Evolutionary conservation across 2,797 vertebrate genomes (phyloP).

Genomic region (Linurgus olivaceus): DNA sequence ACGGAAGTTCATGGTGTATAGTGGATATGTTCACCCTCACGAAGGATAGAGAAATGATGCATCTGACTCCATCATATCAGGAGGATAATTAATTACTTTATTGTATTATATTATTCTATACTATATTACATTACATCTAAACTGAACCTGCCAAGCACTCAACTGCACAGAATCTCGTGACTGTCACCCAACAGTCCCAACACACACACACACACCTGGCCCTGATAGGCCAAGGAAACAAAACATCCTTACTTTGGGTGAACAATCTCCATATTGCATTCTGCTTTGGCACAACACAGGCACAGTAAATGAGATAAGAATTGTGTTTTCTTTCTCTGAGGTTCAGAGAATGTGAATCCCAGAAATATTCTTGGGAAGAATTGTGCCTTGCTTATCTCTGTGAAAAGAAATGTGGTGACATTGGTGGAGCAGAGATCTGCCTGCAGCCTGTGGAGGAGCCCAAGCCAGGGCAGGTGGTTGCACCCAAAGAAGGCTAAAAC

Average conservation of each 20-base stretch:
- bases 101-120: not conserved
- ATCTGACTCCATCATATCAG: too few relatives aligned
- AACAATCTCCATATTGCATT: too few relatives aligned
- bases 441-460: not conserved
- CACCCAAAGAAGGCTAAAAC: not conserved
- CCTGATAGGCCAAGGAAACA: not conserved
- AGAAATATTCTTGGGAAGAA: too few relatives aligned
- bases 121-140: not conserved
- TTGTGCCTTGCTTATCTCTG: too few relatives aligned
- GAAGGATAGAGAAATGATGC: too few relatives aligned
- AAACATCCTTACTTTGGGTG: not conserved
- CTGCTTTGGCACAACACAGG: too few relatives aligned
- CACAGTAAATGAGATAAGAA: too few relatives aligned
- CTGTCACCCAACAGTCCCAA: not conserved
- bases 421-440: not conserved
- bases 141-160: not conserved
- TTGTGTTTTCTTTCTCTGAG: too few relatives aligned
- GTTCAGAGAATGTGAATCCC: too few relatives aligned
- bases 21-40: too few relatives aligned
- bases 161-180: not conserved
- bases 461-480: not conserved
- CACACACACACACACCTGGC: too few relatives aligned
- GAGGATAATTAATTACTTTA: not conserved
- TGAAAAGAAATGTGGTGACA: too few relatives aligned
- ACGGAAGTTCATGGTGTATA: not conserved